Conservation (phyloP, 2,113 vertebrate genomes). For the Hippopotamus amphibius region DNA sequence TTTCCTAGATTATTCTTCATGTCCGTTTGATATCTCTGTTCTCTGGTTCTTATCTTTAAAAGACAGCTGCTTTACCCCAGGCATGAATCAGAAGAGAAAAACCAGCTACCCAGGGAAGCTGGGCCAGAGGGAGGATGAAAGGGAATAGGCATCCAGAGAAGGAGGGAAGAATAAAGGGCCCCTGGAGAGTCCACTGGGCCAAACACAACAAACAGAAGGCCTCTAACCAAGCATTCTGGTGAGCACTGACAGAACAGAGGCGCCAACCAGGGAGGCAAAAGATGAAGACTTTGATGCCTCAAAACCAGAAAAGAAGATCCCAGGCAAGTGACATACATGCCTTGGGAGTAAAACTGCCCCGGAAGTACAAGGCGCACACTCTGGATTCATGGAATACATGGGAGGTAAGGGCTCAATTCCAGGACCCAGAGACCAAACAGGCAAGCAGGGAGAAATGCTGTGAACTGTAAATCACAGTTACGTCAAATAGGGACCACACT, state of each 20-base stretch:
- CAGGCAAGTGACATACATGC: neutral
- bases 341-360: neutral
- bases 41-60: conserved; percentile 75
- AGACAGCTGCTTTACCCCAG: conserved; percentile 75
- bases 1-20: neutral
- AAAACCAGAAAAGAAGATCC: neutral
- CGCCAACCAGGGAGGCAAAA: neutral
- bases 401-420: conserved; percentile 77
- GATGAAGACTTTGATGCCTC: rapidly evolving
- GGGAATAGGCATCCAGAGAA: conserved; percentile 21
- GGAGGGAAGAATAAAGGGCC: neutral
- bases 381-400: conserved; percentile 45
- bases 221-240: neutral
- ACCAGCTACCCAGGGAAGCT: neutral
- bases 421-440: neutral
- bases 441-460: neutral
- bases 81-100: conserved; percentile 79
- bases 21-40: neutral
- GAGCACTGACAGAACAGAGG: neutral
- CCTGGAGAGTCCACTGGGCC: neutral
- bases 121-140: neutral
- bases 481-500: neutral
- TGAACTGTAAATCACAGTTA: neutral
- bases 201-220: neutral
- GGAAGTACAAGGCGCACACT: rapidly evolving